Evolutionary conservation across 2,888 invertebrate genomes (phyloP).

Genomic region (Lordiphosa fenestrarum): DNA sequence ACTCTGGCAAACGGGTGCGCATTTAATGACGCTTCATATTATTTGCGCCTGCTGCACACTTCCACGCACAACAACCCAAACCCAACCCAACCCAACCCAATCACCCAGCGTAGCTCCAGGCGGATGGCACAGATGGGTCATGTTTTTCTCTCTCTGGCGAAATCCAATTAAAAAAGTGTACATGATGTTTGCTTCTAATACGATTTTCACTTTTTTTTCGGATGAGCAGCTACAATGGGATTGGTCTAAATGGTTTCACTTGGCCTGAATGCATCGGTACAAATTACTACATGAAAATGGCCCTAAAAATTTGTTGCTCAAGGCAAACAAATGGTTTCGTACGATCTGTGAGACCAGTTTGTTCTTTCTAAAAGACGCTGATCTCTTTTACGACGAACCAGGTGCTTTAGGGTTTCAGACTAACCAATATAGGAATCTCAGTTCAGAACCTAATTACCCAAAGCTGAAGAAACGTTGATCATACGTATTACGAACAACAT

Average conservation of each 20-base stretch:
- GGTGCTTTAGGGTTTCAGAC: too few relatives aligned
- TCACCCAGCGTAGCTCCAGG: constrained; percentile 34
- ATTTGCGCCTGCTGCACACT: constrained; percentile 64
- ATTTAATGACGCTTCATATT: constrained; percentile 69
- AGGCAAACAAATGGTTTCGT: too few relatives aligned
- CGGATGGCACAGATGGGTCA: constrained; percentile 39
- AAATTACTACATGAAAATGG: too few relatives aligned
- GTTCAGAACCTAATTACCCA: too few relatives aligned
- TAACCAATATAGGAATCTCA: too few relatives aligned
- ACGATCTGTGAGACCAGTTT: too few relatives aligned
- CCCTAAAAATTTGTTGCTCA: too few relatives aligned
- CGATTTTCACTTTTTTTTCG: constrained; percentile 57
- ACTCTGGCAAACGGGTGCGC: constrained; percentile 47
- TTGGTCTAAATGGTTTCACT: constrained; percentile 15
- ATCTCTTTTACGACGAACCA: too few relatives aligned
- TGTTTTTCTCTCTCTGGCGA: constrained; percentile 27
- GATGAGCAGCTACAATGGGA: constrained; percentile 1
- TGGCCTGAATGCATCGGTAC: not conserved
- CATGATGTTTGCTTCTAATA: constrained; percentile 48
- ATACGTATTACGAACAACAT: too few relatives aligned
- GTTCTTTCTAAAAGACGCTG: too few relatives aligned
- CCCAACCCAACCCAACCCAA: constrained; percentile 4
- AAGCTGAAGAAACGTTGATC: too few relatives aligned
- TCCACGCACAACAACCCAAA: constrained; percentile 13
- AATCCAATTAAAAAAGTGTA: constrained; percentile 74